These are phyloP conservation scores for Spodoptera litura DNA, from an alignment of 1,140 invertebrate genomes.

Conservation along the genomic window DNA sequence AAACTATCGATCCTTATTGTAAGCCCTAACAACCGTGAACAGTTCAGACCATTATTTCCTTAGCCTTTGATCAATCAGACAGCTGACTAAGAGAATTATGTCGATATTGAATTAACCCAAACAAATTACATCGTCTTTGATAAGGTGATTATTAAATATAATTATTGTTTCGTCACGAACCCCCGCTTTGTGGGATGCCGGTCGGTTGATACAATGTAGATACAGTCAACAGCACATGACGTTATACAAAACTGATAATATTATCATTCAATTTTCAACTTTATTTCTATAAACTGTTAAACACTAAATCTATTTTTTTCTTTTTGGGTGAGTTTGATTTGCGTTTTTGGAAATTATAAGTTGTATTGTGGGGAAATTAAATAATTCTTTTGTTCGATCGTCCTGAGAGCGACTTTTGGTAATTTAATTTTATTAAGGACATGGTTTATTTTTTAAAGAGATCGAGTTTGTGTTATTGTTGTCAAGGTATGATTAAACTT, in stretches of 20 bases:
- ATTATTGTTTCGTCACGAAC: constrained; percentile 76
- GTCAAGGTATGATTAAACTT: too few relatives aligned
- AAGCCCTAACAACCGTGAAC: constrained; percentile 53
- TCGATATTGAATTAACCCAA: constrained; percentile 65
- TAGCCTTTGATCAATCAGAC: constrained; percentile 64
- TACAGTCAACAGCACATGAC: too few relatives aligned
- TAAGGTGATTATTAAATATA: constrained; percentile 71
- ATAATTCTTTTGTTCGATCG: neutral
- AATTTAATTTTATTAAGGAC: neutral
- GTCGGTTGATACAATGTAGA: neutral
- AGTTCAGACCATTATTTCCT: constrained; percentile 45
- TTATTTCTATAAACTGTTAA: too few relatives aligned
- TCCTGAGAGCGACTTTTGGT: neutral
- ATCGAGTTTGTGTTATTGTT: neutral
- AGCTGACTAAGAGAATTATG: constrained; percentile 60
- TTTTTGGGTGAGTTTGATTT: too few relatives aligned
- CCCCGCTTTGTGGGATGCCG: constrained; percentile 53
- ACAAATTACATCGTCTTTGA: constrained; percentile 67
- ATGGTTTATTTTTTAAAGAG: too few relatives aligned
- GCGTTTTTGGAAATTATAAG: neutral
- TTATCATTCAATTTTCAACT: too few relatives aligned
- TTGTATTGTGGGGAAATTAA: neutral
- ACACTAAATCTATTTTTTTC: too few relatives aligned
- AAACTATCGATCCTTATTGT: constrained; percentile 34
- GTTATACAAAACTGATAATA: too few relatives aligned